Evolutionary conservation across 35 echinoderm and acorn worm species (phyloP), one percentile per base, ranked within the genome.

Genomic region (Strongylocentrotus purpuratus): DNA sequence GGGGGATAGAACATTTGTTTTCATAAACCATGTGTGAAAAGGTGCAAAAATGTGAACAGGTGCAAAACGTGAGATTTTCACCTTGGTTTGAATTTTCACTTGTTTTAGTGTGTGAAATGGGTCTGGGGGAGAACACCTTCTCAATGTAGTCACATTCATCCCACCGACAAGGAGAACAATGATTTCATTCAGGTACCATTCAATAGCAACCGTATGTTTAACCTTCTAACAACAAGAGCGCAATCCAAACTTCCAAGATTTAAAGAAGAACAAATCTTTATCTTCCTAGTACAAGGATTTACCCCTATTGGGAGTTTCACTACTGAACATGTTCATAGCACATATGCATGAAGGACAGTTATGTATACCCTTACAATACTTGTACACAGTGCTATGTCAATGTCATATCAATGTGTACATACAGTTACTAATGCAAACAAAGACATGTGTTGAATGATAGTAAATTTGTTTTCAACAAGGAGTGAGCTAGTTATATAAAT

Each of bases 91-190:
- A 78, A 5, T 8, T 78, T 8, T 78, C 18, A 4, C 22, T 78
- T 78, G 2, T 78, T 15, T 28, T 78, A 78, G 65, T 28, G 65
- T 78, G 65, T 78, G 65, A 78, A 78, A 78, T 78, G 22, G 65
- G 25, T 28, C 25, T 78, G 18, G 20, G 18, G 22, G 4, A 22
- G 65, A 78, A 78, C 65, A n/a, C 65, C 65, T 78, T 78, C 65
- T 78, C 65, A 78, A 78, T 78, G 65, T 78, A 78, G 65, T 78
- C 7, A 22, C 65, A 78, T 28, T 78, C 65, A 78, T 78, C 20
- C 65, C 65, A 78, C 65, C 65, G 25, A 78, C 65, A 78, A 31
- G n/a, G 65, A 78, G 65, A 78, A 78, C 65, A 78, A 78, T 78
- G 65, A 78, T 78, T n/a, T 22, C 65, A 78, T 78, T 78, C 65